These are phyloP conservation scores for Chymomyza procnemis DNA, from an alignment of 2,888 invertebrate genomes.

Conservation along the genomic window DNA sequence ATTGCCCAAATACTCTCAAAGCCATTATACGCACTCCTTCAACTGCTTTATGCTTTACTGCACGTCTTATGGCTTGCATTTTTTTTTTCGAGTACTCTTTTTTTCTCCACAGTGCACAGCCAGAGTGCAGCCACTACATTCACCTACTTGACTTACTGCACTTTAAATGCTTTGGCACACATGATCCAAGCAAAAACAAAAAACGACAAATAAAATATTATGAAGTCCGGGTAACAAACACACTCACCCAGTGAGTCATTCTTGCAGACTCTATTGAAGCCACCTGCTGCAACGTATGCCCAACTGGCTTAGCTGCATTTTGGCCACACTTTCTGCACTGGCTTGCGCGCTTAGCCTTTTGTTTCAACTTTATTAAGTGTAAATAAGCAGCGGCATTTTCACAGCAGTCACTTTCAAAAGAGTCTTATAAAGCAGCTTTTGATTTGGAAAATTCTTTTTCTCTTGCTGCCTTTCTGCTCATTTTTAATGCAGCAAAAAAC, in stretches of 20 bases:
- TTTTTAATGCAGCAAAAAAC: neutral
- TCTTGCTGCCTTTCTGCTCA: constrained; percentile 29
- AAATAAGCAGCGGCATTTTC: constrained; percentile 64
- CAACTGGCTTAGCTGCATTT: constrained; percentile 30
- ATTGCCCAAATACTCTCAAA: too few relatives aligned
- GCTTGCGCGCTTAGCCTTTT: constrained; percentile 31
- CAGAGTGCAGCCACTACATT: constrained; percentile 12
- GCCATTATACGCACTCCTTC: neutral
- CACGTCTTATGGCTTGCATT: too few relatives aligned
- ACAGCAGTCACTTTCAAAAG: constrained; percentile 27
- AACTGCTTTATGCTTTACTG: neutral
- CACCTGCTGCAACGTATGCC: constrained; percentile 24
- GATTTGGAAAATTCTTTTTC: constrained; percentile 18
- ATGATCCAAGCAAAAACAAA: constrained; percentile 38
- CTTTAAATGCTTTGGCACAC: constrained; percentile 56
- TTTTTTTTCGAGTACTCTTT: constrained; percentile 11
- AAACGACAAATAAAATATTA: constrained; percentile 56
- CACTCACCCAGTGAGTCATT: constrained; percentile 7
- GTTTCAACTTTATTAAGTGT: constrained; percentile 63
- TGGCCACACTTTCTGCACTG: constrained; percentile 12
- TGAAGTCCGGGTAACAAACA: constrained; percentile 30
- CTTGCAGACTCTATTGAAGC: constrained; percentile 19
- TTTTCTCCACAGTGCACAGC: neutral
- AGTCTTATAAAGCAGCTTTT: neutral
- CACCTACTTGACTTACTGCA: constrained; percentile 48